A percentile compares a stretch with the other conserved stretches of the same genome.
Conservation (phyloP, 2,797 vertebrate species). For the Falco novaeseelandiae region DNA sequence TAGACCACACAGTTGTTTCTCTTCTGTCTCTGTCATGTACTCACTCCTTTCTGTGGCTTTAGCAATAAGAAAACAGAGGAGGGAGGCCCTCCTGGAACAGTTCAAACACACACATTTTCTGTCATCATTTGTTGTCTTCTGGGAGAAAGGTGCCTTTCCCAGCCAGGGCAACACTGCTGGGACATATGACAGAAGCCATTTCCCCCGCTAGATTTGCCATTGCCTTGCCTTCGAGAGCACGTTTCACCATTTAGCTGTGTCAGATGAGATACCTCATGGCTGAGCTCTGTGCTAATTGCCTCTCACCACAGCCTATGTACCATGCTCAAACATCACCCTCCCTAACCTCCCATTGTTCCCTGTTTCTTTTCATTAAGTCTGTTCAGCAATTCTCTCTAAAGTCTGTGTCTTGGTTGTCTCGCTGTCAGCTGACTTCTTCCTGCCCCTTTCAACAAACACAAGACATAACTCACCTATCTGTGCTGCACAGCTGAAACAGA, state of each 20-base stretch:
- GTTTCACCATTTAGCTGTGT: neutral
- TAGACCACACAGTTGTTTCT: neutral
- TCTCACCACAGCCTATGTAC: neutral
- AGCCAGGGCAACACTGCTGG: neutral
- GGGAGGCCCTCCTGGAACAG: fast-evolving
- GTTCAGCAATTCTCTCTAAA: neutral
- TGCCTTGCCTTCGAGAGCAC: neutral
- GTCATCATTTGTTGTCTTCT: neutral
- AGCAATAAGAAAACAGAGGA: neutral
- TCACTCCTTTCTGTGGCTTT: neutral
- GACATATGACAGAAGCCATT: neutral
- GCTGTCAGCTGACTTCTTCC: neutral
- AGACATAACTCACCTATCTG: neutral
- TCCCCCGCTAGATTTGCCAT: neutral
- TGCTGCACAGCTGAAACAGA: neutral
- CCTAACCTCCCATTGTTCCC: constrained; percentile 31
- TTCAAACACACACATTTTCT: neutral
- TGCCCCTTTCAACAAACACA: constrained; percentile 1
- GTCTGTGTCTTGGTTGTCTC: neutral
- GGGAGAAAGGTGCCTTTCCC: neutral
- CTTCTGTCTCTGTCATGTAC: neutral
- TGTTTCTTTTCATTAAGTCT: constrained; percentile 48
- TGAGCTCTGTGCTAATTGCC: neutral
- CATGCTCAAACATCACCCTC: neutral
- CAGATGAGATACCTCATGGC: neutral